These are phyloP conservation scores for Nesidiocoris tenuis DNA, from an alignment of 2,888 invertebrate species.

Conservation along the genomic window DNA sequence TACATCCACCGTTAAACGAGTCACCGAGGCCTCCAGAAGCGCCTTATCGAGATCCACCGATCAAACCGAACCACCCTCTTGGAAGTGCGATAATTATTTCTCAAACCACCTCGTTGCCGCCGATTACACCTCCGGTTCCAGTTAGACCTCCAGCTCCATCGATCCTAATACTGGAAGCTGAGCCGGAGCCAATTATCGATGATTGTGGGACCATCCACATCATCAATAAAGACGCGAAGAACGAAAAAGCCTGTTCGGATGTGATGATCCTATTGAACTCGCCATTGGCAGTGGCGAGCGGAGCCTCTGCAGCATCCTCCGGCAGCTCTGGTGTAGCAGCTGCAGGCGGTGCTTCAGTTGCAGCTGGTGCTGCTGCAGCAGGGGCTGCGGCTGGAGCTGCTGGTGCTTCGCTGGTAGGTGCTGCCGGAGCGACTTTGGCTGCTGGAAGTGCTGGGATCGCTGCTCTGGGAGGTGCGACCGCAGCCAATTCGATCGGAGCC, in stretches of 20 bases:
- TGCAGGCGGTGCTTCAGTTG: conserved; percentile 23
- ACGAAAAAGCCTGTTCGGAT: conserved; percentile 43
- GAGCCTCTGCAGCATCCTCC: conserved; percentile 21
- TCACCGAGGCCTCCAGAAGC: conserved; percentile 31
- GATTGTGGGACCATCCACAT: conserved; percentile 45
- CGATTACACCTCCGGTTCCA: conserved; percentile 27
- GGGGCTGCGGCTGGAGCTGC: conserved; percentile 26
- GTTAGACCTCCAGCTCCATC: conserved; percentile 44
- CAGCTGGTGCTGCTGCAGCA: conserved; percentile 21
- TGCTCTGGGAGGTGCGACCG: conserved; percentile 7
- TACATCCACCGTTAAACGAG: conserved; percentile 30
- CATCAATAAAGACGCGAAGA: conserved; percentile 24
- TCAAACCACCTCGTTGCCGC: conserved; percentile 17
- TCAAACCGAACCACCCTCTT: conserved; percentile 32
- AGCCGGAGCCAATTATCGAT: conserved; percentile 23
- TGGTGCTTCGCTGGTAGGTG: conserved; percentile 23
- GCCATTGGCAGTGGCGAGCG: conserved; percentile 22
- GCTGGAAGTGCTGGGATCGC: conserved; percentile 26
- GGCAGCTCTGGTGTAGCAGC: conserved; percentile 1
- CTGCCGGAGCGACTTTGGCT: conserved; percentile 10
- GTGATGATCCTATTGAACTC: conserved; percentile 40
- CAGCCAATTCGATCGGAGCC: conserved; percentile 10
- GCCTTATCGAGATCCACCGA: conserved; percentile 37
- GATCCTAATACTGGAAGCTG: conserved; percentile 44
- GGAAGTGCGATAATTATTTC: conserved; percentile 40